These are phyloP conservation scores for Aspiorhynchus laticeps DNA, from an alignment of 2,113 vertebrate genomes.

Conservation along the genomic window DNA sequence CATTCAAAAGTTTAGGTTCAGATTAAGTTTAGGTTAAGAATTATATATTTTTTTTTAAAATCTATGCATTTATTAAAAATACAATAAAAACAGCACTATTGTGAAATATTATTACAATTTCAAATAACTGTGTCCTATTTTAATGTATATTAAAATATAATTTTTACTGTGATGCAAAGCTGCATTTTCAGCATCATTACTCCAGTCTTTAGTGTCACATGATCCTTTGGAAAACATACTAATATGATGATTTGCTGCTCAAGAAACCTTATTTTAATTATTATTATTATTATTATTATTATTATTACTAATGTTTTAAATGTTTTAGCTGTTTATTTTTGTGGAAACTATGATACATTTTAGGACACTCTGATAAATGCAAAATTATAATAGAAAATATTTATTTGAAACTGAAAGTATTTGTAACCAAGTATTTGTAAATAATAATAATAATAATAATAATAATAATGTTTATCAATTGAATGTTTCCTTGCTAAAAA, in stretches of 20 bases:
- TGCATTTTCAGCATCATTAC: neutral
- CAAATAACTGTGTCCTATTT: too few relatives aligned
- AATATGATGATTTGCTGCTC: neutral
- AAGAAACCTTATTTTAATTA: neutral
- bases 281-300: too few relatives aligned
- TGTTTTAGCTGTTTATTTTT: neutral
- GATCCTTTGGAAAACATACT: neutral
- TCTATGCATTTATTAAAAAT: too few relatives aligned
- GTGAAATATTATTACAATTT: too few relatives aligned
- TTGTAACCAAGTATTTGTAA: too few relatives aligned
- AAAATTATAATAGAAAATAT: neutral
- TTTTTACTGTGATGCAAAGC: neutral
- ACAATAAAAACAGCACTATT: too few relatives aligned
- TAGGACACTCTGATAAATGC: neutral
- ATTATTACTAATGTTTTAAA: neutral
- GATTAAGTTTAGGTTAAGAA: too few relatives aligned
- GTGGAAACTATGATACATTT: neutral
- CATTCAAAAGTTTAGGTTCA: too few relatives aligned
- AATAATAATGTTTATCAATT: too few relatives aligned
- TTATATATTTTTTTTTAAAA: too few relatives aligned
- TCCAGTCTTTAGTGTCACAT: neutral
- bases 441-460: too few relatives aligned
- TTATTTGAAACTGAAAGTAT: neutral
- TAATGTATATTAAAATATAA: too few relatives aligned
- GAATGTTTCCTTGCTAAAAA: neutral